Evolutionary conservation across 2,113 vertebrate genomes (phyloP).

Genomic region (Notechis scutatus): DNA sequence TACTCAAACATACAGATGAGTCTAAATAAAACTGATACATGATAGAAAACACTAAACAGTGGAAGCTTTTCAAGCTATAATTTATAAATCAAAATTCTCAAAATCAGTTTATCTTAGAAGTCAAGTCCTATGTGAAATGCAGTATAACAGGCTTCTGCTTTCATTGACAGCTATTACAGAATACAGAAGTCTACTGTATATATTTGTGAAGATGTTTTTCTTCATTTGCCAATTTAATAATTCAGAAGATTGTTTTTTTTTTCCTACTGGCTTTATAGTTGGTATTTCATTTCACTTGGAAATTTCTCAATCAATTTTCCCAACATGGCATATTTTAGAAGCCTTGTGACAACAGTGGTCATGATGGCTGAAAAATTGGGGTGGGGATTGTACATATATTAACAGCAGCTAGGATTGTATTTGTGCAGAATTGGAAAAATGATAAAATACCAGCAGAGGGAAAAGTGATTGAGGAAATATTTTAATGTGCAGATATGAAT

Average conservation of each 20-base stretch:
- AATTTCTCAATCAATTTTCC: background rate
- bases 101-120: background rate
- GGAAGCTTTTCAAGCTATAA: background rate
- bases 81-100: background rate
- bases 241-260: background rate
- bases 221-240: background rate
- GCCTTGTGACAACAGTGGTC: background rate
- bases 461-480: too few relatives aligned
- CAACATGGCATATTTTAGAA: background rate
- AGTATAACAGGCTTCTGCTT: background rate
- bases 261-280: background rate
- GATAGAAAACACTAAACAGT: background rate
- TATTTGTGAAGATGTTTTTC: background rate
- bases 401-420: too few relatives aligned
- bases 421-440: too few relatives aligned
- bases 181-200: background rate
- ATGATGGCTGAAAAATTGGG: background rate
- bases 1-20: background rate
- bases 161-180: background rate
- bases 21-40: background rate
- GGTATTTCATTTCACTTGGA: background rate
- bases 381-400: background rate
- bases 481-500: too few relatives aligned
- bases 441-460: too few relatives aligned
- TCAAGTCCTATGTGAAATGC: background rate